Percentiles rank a stretch among this genome's conserved stretches.
Evolutionary conservation across 2,888 invertebrate genomes (phyloP).

Genomic region (Phytoseiulus persimilis): DNA sequence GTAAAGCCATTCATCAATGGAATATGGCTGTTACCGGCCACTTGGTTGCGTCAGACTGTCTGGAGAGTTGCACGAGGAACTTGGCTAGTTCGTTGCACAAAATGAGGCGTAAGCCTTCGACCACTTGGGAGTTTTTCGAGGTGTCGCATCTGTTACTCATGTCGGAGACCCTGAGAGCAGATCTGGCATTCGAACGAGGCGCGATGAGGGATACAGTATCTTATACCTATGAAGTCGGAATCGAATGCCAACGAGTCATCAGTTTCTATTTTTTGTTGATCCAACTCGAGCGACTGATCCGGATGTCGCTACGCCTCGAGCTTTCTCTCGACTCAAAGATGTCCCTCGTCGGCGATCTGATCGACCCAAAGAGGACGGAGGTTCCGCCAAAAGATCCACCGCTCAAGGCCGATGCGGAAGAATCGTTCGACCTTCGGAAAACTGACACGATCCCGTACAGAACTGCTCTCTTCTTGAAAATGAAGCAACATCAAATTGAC

Average conservation of each 20-base stretch:
- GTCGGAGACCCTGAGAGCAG: not conserved
- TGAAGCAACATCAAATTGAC: not conserved
- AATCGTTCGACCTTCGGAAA: not conserved
- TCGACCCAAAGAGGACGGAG: not conserved
- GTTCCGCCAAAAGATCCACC: not conserved
- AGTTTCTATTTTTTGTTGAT: constrained; percentile 7
- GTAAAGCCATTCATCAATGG: not conserved
- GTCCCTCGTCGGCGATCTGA: constrained; percentile 7
- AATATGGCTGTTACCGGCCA: not conserved
- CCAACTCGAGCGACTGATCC: not conserved
- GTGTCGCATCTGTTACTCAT: not conserved
- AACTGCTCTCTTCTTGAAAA: not conserved
- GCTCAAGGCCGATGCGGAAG: not conserved
- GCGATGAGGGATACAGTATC: not conserved
- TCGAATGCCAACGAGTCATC: not conserved
- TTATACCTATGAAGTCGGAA: not conserved
- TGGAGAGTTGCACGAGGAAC: not conserved
- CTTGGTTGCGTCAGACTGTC: not conserved
- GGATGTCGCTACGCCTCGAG: not conserved
- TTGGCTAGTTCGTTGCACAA: too few species aligned
- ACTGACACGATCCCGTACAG: not conserved
- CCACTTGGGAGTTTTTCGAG: constrained; percentile 14
- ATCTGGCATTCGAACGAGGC: not conserved
- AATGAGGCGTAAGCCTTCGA: too few species aligned
- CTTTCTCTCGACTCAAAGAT: constrained; percentile 1